Conservation (phyloP, 2,113 vertebrate species). For the Nycticebus coucang region DNA sequence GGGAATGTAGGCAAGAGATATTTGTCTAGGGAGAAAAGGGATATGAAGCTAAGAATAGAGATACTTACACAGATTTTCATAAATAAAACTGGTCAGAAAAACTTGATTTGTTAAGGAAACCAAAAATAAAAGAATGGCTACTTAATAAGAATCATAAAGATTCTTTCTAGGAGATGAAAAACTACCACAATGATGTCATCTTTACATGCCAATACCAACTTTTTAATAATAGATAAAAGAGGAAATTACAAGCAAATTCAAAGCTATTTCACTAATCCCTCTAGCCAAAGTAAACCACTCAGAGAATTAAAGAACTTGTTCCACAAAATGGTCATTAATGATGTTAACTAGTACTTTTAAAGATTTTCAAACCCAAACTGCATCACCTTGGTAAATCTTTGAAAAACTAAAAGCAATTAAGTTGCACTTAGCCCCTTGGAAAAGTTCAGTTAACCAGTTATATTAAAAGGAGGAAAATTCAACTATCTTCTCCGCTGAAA, state of each 20-base stretch:
- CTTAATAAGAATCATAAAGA: constrained; percentile 57
- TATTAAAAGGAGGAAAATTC: constrained; percentile 21
- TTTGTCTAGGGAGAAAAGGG: not conserved
- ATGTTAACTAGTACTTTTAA: constrained; percentile 51
- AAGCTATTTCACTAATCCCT: constrained; percentile 45
- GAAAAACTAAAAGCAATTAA: constrained; percentile 39
- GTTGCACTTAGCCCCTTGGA: not conserved
- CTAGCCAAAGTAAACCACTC: constrained; percentile 47
- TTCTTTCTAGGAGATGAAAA: not conserved
- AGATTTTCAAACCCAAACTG: constrained; percentile 54
- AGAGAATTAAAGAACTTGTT: constrained; percentile 60
- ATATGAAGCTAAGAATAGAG: constrained; percentile 15
- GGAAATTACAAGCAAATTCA: constrained; percentile 60
- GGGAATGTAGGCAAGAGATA: not conserved
- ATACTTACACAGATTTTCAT: constrained; percentile 18
- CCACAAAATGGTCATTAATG: constrained; percentile 48
- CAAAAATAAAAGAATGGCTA: constrained; percentile 44
- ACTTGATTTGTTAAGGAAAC: constrained; percentile 31
- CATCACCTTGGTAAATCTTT: constrained; percentile 43
- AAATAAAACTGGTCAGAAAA: constrained; percentile 52
- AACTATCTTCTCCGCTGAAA: constrained; percentile 38
- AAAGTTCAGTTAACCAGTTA: constrained; percentile 59
- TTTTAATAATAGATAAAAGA: constrained; percentile 67
- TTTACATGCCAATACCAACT: constrained; percentile 25
- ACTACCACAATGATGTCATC: not conserved